Percentiles rank a stretch among this genome's conserved stretches.
These are phyloP conservation scores for Esperia sulphurella DNA, from an alignment of 2,888 invertebrate species.

Conservation along the genomic window DNA sequence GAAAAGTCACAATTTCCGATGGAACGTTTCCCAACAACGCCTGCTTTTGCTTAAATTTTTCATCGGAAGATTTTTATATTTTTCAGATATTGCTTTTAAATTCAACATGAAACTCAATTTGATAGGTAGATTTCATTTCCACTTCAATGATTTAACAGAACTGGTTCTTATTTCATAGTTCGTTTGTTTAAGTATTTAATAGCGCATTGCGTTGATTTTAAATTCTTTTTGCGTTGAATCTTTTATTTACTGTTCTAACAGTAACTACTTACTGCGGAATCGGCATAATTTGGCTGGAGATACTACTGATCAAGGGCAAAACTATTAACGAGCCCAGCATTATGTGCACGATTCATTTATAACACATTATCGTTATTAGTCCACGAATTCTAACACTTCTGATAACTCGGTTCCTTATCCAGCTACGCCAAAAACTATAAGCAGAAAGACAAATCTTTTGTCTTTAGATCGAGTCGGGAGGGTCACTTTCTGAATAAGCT, in stretches of 20 bases:
- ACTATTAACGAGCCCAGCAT: too few species aligned
- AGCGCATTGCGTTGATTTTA: neutral
- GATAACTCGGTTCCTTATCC: too few species aligned
- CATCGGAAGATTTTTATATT: constrained; percentile 36
- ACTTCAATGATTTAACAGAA: neutral
- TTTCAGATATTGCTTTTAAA: constrained; percentile 29
- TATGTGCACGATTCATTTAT: too few species aligned
- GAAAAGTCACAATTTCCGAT: constrained; percentile 74
- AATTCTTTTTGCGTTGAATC: neutral
- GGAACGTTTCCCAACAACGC: constrained; percentile 49
- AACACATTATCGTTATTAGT: too few species aligned
- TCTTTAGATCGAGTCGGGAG: too few species aligned
- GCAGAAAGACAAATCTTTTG: too few species aligned
- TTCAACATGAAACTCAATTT: constrained; percentile 5
- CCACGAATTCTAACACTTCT: too few species aligned
- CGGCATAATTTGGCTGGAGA: too few species aligned
- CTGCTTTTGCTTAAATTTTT: constrained; percentile 41
- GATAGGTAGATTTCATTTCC: constrained; percentile 1
- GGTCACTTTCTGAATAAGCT: too few species aligned
- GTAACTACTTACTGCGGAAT: too few species aligned
- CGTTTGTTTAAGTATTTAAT: constrained; percentile 3
- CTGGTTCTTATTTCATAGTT: constrained; percentile 3
- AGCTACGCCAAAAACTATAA: too few species aligned
- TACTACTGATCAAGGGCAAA: too few species aligned
- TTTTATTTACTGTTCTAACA: neutral